These are phyloP conservation scores for Scaptomyza caliginosa DNA, from an alignment of 2,888 invertebrate genomes.

Conservation along the genomic window DNA sequence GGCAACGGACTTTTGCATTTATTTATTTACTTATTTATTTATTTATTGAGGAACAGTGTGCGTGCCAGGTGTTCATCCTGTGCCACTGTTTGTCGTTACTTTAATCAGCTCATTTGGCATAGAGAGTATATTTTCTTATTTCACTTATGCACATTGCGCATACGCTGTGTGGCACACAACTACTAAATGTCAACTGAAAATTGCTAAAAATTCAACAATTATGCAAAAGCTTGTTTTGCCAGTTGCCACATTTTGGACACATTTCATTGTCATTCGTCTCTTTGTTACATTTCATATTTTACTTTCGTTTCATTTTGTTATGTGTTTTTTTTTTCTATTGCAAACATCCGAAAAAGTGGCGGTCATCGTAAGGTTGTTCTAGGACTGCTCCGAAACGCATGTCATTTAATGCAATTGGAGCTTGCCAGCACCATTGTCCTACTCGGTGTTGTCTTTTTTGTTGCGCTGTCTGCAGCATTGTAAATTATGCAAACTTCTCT, in stretches of 20 bases:
- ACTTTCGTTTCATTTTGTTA: not conserved
- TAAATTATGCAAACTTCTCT: conserved; percentile 73
- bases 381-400: conserved; percentile 56
- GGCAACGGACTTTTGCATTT: conserved; percentile 67
- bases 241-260: conserved; percentile 49
- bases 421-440: conserved; percentile 26
- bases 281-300: conserved; percentile 34
- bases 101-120: conserved; percentile 54
- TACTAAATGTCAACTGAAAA: conserved; percentile 1
- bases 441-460: conserved; percentile 19
- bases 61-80: conserved; percentile 24
- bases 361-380: not conserved
- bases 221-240: conserved; percentile 48
- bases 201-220: conserved; percentile 40
- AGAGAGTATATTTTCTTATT: not conserved
- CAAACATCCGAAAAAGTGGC: not conserved
- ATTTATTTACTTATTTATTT: conserved; percentile 62
- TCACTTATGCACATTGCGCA: conserved; percentile 27
- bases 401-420: conserved; percentile 70
- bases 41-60: conserved; percentile 52
- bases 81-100: conserved; percentile 10
- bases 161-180: conserved; percentile 18
- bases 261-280: conserved; percentile 60
- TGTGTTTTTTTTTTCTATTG: not conserved
- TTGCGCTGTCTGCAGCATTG: conserved; percentile 36